Base-by-base conservation (phyloP, 2,888 invertebrate species). In the Campoletis raptor region DNA sequence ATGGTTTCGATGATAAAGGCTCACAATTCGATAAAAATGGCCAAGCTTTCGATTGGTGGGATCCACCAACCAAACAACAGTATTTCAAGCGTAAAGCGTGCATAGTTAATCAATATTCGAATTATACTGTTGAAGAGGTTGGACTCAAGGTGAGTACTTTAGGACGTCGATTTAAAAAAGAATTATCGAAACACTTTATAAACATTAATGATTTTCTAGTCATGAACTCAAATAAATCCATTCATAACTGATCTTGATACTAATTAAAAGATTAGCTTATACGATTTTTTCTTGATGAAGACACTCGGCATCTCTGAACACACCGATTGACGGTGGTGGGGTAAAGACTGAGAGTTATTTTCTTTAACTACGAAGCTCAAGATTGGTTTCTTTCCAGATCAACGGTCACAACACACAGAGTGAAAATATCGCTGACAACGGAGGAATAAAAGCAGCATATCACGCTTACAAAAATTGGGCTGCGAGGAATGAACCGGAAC, bases 381-480 rank as follows among this genome's bases (percentile, higher is more conserved):
- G 18, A 54, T 85, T 69, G 30, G 1, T 30, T 45, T 74, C 30
- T 73, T 10, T 95, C 24, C 94, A 98, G 98, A 93, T 99, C 78
- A 98, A 98, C 92, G 99, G 99, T 76, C 96, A 98, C 85, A 98
- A 98, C 92, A 98, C 98, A 0, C 98, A 98, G 95, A 98, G 98
- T 18, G 99, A 99, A 94, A 99, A 99, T 93, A 99, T 99, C 83
- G 99, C 99, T 0, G 99, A 99, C 94, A 99, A 98, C 93, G 98
- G 98, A 2, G 99, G 98, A 0, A 96, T 98, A 88, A 98, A 98
- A 93, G 97, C 98, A 93, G 97, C 98, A 0, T 99, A 98, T 94
- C 95, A 96, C 87, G 98, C 98, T 0, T 98, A 98, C 94, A 95
- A 96, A 70, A 96, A 96, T 12, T 98, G 97, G 97, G 96, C 95